Evolutionary conservation across 2,888 invertebrate genomes (phyloP).

Genomic region (Melieria omissa): DNA sequence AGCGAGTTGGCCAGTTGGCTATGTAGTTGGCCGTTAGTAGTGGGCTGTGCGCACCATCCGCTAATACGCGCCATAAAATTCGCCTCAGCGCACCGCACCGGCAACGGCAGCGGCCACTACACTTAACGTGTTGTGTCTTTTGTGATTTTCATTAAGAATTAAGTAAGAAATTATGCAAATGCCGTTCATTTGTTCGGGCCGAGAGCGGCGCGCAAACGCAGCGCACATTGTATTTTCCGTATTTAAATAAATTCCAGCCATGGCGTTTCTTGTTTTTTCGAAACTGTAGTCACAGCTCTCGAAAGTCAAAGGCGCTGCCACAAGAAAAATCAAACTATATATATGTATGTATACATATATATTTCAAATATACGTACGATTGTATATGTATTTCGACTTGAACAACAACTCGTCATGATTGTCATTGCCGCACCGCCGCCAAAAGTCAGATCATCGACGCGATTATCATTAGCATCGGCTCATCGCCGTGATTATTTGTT

Average conservation of each 20-base stretch:
- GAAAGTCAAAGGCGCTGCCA: no score
- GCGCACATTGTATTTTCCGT: no score
- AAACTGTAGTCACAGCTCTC: no score
- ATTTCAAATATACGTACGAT: conserved; percentile 30
- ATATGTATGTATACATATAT: conserved; percentile 17
- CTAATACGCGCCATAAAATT: conserved; percentile 22
- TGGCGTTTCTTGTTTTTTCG: no score
- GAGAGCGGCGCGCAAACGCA: no score
- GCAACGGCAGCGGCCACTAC: not conserved
- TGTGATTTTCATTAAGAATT: conserved; percentile 58
- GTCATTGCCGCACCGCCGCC: no score
- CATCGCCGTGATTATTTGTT: no score
- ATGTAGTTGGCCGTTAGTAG: not conserved
- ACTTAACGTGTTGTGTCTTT: conserved; percentile 2
- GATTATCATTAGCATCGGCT: no score
- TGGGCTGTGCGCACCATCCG: not conserved
- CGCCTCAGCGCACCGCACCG: conserved; percentile 12
- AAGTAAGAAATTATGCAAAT: conserved; percentile 63
- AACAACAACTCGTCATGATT: no score
- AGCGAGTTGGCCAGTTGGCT: not conserved
- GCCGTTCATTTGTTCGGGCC: conserved; percentile 28
- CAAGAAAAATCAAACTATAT: not conserved
- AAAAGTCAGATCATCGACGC: no score
- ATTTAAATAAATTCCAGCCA: no score
- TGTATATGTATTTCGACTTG: conserved; percentile 34